These are phyloP conservation scores for Strix uralensis DNA, from an alignment of 2,113 vertebrate species.

Conservation along the genomic window DNA sequence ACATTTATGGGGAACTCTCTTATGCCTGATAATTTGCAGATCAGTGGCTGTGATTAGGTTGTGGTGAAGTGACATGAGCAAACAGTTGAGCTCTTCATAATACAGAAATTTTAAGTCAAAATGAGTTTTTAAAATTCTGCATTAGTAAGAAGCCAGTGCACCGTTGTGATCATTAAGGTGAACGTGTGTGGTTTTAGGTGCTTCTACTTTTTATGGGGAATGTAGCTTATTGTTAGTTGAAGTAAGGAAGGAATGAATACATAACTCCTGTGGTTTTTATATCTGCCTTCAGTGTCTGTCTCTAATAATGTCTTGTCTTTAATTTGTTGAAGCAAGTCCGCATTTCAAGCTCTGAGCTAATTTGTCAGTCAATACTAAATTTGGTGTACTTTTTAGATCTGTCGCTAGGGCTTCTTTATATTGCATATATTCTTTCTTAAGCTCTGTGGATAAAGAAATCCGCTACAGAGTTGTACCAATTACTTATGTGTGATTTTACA, in stretches of 20 bases:
- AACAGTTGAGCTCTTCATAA: not conserved
- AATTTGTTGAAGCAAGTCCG: not conserved
- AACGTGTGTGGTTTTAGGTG: not conserved
- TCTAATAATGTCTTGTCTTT: not conserved
- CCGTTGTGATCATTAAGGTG: not conserved
- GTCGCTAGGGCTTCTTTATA: not conserved
- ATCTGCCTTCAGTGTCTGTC: not conserved
- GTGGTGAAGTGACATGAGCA: not conserved
- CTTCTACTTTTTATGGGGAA: not conserved
- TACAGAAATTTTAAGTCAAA: not conserved
- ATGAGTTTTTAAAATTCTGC: not conserved
- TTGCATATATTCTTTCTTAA: not conserved
- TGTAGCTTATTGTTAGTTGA: not conserved
- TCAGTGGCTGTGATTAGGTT: not conserved
- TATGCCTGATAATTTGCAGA: not conserved
- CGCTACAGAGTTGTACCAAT: not conserved
- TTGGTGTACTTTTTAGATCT: not conserved
- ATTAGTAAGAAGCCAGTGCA: not conserved
- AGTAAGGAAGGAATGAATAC: not conserved
- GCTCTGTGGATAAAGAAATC: not conserved
- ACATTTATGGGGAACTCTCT: not conserved
- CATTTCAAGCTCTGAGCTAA: not conserved
- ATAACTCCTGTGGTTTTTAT: not conserved
- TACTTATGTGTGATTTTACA: not conserved
- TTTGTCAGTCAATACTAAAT: not conserved